Evolutionary conservation across 2,888 invertebrate genomes (phyloP).

Genomic region (Apocheima hispidaria): DNA sequence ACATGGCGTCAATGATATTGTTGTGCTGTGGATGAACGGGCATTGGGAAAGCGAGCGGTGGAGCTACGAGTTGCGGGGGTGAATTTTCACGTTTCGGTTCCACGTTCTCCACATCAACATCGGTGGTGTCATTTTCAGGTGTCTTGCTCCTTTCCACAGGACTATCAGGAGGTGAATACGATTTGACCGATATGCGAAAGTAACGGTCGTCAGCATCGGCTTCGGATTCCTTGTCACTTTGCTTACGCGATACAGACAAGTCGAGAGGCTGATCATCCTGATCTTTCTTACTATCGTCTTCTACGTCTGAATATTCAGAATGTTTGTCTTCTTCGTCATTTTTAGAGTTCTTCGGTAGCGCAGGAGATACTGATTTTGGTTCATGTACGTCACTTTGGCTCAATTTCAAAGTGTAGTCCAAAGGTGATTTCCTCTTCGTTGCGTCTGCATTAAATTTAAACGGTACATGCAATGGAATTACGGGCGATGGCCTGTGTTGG

Average conservation of each 20-base stretch:
- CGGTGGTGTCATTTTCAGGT: conserved; percentile 82
- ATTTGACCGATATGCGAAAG: conserved; percentile 75
- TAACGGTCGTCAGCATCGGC: conserved; percentile 74
- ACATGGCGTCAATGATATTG: conserved; percentile 90
- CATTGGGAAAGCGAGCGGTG: conserved; percentile 92
- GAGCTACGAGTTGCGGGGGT: conserved; percentile 72
- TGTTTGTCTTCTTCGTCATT: conserved; percentile 66
- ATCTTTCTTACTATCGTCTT: conserved; percentile 74
- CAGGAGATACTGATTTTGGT: conserved; percentile 63
- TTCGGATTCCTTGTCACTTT: conserved; percentile 76
- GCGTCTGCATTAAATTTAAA: conserved; percentile 72
- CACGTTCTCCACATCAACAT: conserved; percentile 85
- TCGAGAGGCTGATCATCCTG: conserved; percentile 90
- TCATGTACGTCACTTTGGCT: conserved; percentile 67
- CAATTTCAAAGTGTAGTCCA: conserved; percentile 68
- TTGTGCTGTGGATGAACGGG: conserved; percentile 93
- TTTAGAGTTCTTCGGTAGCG: conserved; percentile 71
- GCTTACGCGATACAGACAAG: conserved; percentile 88
- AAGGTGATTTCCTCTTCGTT: conserved; percentile 71
- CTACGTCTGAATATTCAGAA: conserved; percentile 71
- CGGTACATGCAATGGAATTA: conserved; percentile 82
- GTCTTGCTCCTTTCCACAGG: conserved; percentile 74
- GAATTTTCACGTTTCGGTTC: conserved; percentile 78
- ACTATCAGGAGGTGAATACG: conserved; percentile 80
- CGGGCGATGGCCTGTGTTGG: conserved; percentile 88